phyloP scores from a whole-genome alignment of 2,888 invertebrate species.

The Patella ulyssiponensis region DNA sequence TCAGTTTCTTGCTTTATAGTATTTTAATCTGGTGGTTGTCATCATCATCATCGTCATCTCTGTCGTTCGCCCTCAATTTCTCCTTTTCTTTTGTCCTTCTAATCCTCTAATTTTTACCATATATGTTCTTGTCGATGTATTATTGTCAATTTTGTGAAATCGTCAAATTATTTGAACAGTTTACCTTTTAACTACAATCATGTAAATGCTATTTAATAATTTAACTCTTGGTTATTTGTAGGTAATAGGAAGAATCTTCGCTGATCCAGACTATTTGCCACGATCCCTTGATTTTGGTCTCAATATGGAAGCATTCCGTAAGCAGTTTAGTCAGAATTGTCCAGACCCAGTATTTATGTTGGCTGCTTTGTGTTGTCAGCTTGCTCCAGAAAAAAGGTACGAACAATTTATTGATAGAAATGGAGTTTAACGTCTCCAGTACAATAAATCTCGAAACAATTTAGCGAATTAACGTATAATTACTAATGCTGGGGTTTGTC shows the following conservation, averaged over 20 bases:
- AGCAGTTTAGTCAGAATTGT: constrained; percentile 87
- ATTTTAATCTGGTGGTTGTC: too few relatives aligned
- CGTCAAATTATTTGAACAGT: neutral
- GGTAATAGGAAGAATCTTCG: constrained; percentile 94
- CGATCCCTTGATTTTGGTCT: constrained; percentile 92
- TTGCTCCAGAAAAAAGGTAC: constrained; percentile 90
- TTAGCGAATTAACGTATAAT: too few relatives aligned
- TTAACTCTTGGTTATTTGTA: constrained; percentile 69
- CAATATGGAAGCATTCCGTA: constrained; percentile 87
- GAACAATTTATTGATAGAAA: constrained; percentile 13
- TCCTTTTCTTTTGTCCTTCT: neutral
- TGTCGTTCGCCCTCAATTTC: neutral
- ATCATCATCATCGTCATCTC: too few relatives aligned
- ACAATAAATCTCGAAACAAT: too few relatives aligned
- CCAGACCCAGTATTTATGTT: constrained; percentile 90
- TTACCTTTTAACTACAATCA: constrained; percentile 12
- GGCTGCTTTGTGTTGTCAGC: constrained; percentile 90
- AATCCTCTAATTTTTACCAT: too few relatives aligned
- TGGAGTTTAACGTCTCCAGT: too few relatives aligned
- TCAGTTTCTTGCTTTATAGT: too few relatives aligned
- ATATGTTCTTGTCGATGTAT: too few relatives aligned
- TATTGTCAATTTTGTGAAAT: too few relatives aligned
- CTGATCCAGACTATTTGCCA: constrained; percentile 94
- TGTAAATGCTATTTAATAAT: neutral
- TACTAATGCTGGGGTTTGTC: too few relatives aligned